Conservation (phyloP, 2,113 vertebrate genomes). For the Perca flavescens region DNA sequence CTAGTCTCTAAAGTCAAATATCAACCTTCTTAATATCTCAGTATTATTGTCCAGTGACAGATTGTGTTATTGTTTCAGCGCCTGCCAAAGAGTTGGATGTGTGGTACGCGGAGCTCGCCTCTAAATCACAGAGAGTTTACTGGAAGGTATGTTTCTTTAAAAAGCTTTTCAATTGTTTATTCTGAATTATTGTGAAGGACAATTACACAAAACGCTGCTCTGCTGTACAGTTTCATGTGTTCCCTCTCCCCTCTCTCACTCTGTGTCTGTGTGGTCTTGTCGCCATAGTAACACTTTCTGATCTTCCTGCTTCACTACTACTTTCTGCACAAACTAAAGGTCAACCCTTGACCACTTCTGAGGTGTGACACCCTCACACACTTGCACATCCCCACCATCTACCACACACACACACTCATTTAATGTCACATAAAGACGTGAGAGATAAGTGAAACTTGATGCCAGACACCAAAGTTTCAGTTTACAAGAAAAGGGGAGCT, state of each 20-base stretch:
- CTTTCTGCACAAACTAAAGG: slow-evolving; percentile 61
- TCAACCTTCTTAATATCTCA: background rate
- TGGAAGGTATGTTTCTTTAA: slow-evolving; percentile 73
- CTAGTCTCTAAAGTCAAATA: background rate
- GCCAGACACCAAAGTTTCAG: slow-evolving; percentile 74
- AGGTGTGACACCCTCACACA: slow-evolving; percentile 15
- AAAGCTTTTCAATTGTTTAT: background rate
- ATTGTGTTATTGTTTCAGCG: slow-evolving; percentile 57
- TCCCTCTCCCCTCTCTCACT: background rate
- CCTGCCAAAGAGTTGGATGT: slow-evolving; percentile 74
- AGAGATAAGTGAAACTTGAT: slow-evolving; percentile 73
- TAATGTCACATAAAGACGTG: slow-evolving; percentile 28
- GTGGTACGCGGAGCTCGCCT: slow-evolving; percentile 66
- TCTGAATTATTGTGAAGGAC: background rate
- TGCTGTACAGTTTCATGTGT: background rate
- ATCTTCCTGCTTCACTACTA: slow-evolving; percentile 28
- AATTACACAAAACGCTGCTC: no score
- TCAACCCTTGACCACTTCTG: slow-evolving; percentile 64
- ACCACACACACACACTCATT: slow-evolving; percentile 15
- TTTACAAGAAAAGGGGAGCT: slow-evolving; percentile 79
- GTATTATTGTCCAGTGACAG: background rate
- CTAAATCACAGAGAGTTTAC: slow-evolving; percentile 49
- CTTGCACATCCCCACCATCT: background rate
- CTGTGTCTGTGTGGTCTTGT: slow-evolving; percentile 20
- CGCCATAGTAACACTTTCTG: slow-evolving; percentile 46